Conservation (phyloP, 2,113 vertebrate species). For the Arenaria interpres region DNA sequence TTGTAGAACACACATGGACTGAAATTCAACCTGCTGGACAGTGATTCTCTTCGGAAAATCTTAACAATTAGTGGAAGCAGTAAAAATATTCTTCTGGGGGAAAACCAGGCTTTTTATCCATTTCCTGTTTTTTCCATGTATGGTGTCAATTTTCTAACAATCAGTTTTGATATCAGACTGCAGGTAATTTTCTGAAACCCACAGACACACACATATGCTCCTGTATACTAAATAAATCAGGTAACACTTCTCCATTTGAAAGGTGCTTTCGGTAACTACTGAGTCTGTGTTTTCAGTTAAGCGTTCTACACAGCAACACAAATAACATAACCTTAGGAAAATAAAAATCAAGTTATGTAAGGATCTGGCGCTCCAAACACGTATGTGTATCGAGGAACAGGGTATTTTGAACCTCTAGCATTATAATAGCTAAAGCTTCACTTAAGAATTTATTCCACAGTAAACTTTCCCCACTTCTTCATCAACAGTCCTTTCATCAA, state of each 20-base stretch:
- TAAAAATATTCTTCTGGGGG: not conserved
- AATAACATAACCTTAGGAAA: not conserved
- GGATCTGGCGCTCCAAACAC: not conserved
- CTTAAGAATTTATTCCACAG: not conserved
- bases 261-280: not conserved
- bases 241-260: not conserved
- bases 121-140: not conserved
- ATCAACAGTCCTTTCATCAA: not conserved
- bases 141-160: not conserved
- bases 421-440: not conserved
- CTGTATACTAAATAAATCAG: not conserved
- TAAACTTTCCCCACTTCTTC: not conserved
- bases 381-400: not conserved
- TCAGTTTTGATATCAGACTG: not conserved
- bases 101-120: not conserved
- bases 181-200: not conserved
- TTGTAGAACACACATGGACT: not conserved
- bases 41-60: not conserved
- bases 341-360: not conserved
- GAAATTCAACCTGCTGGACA: conserved; percentile 17
- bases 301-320: not conserved
- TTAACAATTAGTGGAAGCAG: not conserved
- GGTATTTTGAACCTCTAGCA: not conserved
- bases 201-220: not conserved
- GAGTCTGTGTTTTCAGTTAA: not conserved